Base-by-base conservation (phyloP, 2,797 vertebrate genomes). In the Eulemur rubriventer region DNA sequence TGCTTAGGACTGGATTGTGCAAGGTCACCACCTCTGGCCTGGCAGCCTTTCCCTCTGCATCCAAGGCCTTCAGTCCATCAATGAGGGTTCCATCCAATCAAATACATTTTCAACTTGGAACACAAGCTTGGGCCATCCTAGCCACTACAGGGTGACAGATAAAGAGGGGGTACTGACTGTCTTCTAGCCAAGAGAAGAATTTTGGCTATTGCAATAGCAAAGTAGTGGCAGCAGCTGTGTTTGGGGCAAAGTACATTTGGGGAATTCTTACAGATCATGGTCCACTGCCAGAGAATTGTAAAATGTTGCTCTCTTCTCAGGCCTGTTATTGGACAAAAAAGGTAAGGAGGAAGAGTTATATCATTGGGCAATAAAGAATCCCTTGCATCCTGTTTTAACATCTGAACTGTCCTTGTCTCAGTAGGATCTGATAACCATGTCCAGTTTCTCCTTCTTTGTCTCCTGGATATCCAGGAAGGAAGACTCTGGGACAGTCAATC, bases 101-200 rank as follows among this genome's bases (percentile, higher is more conserved):
- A 97, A 88, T 35, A 59, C 2, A 91, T 80, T 94, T 95, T 93
- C 57, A 91, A 59, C 61, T 55, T 89, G 81, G 41, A 97, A 65
- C 16, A 78, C 81, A 95, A 84, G 2, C 65, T 94, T 94, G 26
- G 52, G 6, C 72, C 59, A 65, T 87, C 14, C 14, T 76, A 82
- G 65, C 41, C 30, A 89, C 41, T 59, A 82, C 7, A 89, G 43
- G 81, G 17, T 96, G 72, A 91, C 41, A 90, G 35, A 16, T 81
- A 75, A 4, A 92, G 84, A 94, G 10, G 10, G 13, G 16, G 2
- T 89, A 48, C 35, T 92, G 61, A 92, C 18, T 84, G 26, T 73
- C 55, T 91, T 92, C n/a, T 6, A 93, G 24, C 11, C 22, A 18
- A 92, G 12, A 72, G 41, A 94, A 96, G 0, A 14, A 94, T 83